Conservation (phyloP, 2,888 invertebrate species). For the Eilema depressum region DNA sequence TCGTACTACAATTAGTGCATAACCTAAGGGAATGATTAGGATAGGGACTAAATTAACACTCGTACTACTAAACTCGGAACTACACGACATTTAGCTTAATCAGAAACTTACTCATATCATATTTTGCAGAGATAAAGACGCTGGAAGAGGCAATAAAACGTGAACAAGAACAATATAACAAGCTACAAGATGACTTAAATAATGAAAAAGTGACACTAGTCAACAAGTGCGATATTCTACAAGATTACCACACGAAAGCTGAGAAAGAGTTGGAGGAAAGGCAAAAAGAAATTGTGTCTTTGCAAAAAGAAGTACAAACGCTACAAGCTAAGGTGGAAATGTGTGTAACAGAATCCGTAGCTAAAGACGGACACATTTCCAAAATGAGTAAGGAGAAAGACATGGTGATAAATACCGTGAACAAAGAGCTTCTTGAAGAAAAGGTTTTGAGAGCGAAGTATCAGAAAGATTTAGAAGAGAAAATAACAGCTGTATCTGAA, state of each 20-base stretch:
- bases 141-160: slow-evolving; percentile 61
- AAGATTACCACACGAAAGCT: slow-evolving; percentile 67
- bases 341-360: slow-evolving; percentile 54
- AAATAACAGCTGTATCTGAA: slow-evolving; percentile 47
- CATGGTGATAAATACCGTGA: slow-evolving; percentile 51
- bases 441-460: slow-evolving; percentile 55
- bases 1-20: too few species aligned
- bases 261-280: slow-evolving; percentile 63
- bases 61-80: too few species aligned
- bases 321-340: slow-evolving; percentile 48
- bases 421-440: slow-evolving; percentile 62
- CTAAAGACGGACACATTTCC: slow-evolving; percentile 48
- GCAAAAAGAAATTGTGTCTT: slow-evolving; percentile 57
- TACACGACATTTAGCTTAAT: not conserved
- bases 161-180: slow-evolving; percentile 56
- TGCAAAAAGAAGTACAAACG: slow-evolving; percentile 54
- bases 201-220: slow-evolving; percentile 59
- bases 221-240: slow-evolving; percentile 64
- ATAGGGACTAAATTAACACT: too few species aligned
- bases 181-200: slow-evolving; percentile 52
- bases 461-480: slow-evolving; percentile 54
- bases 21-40: too few species aligned
- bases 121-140: slow-evolving; percentile 58
- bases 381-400: slow-evolving; percentile 52
- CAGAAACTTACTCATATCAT: not conserved